Base-by-base conservation (phyloP, 2,797 vertebrate genomes). In the Dryobates pubescens region DNA sequence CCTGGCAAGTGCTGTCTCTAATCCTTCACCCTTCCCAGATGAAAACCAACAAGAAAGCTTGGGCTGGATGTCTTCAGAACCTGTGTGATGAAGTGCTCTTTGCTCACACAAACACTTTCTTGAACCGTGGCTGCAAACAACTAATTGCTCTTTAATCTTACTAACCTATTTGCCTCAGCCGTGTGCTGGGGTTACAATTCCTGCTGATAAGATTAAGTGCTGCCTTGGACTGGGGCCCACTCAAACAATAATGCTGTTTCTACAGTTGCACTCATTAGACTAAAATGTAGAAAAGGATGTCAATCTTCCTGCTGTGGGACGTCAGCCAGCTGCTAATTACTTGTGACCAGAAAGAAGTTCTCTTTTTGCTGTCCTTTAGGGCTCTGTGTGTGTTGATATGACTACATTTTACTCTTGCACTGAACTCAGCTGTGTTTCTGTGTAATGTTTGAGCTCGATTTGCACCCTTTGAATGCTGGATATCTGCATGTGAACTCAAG, bases 151-250 rank as follows among this genome's bases (percentile, higher is more conserved):
- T 53, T 87, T 93, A 96, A 96, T 93, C 93, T 86, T 63, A 29
- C 90, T 94, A 90, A 86, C 82, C 73, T 81, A 72, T 85, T 94
- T 92, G 73, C 63, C 78, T 94, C 8, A 12, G 82, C 79, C 3
- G 7, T 93, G 77, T 90, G 84, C 14, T 69, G 43, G 84, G 84
- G 79, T 89, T 94, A 78, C 88, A 93, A 91, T 85, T 91, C 90
- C 75, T 80, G 59, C 76, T 91, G 95, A 86, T 80, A 82, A 94
- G 94, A 94, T 94, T 89, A 94, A 94, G 76, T 80, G 78, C 82
- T 92, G 56, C 67, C 73, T 85, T 94, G 86, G 85, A 88, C 16
- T 2, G 2, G 53, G n/a, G 70, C 92, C 90, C 83, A 90, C 73
- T 70, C n/a, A 80, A 90, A 86, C 90, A 89, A 92, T 89, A 83